phyloP scores from a whole-genome alignment of 2,113 vertebrate species.

The Callionymus lyra region DNA sequence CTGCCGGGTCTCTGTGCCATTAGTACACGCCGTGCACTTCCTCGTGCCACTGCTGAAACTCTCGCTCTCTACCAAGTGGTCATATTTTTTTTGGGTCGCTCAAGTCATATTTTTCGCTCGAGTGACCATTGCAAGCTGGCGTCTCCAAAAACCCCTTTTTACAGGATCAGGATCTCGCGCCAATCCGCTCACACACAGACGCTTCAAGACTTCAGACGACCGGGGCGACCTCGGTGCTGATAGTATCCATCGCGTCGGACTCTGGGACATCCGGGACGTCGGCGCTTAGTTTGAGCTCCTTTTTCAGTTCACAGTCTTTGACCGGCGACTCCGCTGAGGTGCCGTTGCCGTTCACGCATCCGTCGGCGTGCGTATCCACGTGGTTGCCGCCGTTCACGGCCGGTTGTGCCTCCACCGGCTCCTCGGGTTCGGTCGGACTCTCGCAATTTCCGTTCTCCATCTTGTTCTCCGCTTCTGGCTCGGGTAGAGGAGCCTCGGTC shows the following conservation, averaged over 20 bases:
- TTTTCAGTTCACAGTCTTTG: conserved; percentile 66
- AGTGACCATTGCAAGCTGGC: conserved; percentile 43
- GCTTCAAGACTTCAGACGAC: conserved; percentile 52
- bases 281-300: conserved; percentile 50
- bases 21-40: conserved; percentile 19
- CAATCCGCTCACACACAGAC: conserved; percentile 15
- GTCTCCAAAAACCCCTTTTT: conserved; percentile 40
- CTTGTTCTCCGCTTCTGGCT: conserved; percentile 30
- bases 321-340: conserved; percentile 39
- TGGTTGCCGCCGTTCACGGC: conserved; percentile 50
- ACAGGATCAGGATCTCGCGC: conserved; percentile 35
- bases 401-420: conserved; percentile 20
- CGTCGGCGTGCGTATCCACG: conserved; percentile 27
- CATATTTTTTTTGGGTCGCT: conserved; percentile 53
- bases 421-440: conserved; percentile 21
- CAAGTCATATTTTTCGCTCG: conserved; percentile 48
- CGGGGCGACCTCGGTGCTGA: conserved; percentile 52
- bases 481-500: conserved; percentile 20
- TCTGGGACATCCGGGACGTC: conserved; percentile 45
- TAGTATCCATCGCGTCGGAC: conserved; percentile 41
- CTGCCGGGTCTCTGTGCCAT: conserved; percentile 31
- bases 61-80: conserved; percentile 42
- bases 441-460: conserved; percentile 61
- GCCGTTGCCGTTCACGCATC: conserved; percentile 55
- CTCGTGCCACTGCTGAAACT: conserved; percentile 17